These are phyloP conservation scores for Aurelia coerulea DNA, from an alignment of 30 jellyfish, hydroid and myxozoan genomes.

Conservation along the genomic window DNA sequence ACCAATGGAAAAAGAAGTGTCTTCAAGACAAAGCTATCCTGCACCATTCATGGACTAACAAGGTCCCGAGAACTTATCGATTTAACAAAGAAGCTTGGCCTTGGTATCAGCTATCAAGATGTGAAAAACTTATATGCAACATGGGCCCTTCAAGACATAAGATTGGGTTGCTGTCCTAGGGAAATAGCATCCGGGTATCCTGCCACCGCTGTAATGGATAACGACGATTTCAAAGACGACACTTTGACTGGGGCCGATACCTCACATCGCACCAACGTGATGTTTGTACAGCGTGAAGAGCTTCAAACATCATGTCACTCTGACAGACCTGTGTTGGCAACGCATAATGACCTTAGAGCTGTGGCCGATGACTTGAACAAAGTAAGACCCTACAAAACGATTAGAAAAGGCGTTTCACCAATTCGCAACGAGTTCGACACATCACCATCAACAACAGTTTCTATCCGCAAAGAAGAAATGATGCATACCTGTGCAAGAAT, in stretches of 20 bases:
- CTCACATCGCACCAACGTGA: constrained; percentile 45
- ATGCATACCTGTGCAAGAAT: constrained; percentile 38
- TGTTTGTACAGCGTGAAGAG: constrained; percentile 52
- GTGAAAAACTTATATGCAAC: no score
- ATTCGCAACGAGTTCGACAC: no score
- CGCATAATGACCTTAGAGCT: constrained; percentile 15
- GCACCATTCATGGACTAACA: no score
- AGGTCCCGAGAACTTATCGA: neutral
- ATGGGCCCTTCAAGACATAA: constrained; percentile 28
- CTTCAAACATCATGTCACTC: constrained; percentile 38
- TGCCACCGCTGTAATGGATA: constrained; percentile 50
- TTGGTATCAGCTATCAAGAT: no score
- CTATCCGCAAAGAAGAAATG: constrained; percentile 43
- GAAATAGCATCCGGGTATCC: constrained; percentile 23
- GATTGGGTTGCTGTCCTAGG: no score
- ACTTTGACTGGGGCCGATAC: constrained; percentile 49
- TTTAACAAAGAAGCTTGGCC: no score
- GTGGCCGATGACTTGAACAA: constrained; percentile 34
- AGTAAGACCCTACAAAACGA: no score
- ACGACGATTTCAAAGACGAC: constrained; percentile 38
- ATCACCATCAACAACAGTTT: no score
- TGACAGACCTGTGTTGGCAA: constrained; percentile 43
- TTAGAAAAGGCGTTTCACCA: no score
- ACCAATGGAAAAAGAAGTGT: no score
- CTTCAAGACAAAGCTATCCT: no score